Evolutionary conservation across 2,888 invertebrate species (phyloP), one percentile per base, ranked within the genome.

Genomic region (Pseudoips prasinana): DNA sequence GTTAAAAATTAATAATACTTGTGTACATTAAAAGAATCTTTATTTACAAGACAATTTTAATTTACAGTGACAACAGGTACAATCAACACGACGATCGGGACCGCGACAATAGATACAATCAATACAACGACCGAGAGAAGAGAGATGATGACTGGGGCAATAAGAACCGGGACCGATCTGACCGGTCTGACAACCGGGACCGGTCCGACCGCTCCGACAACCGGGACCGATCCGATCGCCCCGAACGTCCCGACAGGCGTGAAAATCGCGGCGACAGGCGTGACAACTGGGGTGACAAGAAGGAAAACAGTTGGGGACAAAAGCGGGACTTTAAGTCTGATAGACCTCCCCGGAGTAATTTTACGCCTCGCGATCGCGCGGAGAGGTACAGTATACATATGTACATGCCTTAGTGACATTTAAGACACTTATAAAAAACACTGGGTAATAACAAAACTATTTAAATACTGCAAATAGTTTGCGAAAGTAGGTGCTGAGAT

Each of bases 331-430:
- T 64, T 38, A 46, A 64, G 14, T 58, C 63, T 0, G 78, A 78
- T 20, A 59, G 76, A 26, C 61, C 66, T 10, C 54, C 67, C 1
- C 52, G 64, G 20, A 78, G 74, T 48, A 79, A 81, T 52, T 85
- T 85, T 46, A 64, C 70, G 0, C 86, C 86, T 0, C 62, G 84
- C 35, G 85, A 86, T 1, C 64, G 85, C 7, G 77, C 77, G 1
- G 77, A 79, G 0, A 7, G 14, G 14, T 14, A 14, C 2, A 14
- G n/a, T n/a, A n/a, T n/a, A n/a, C n/a, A n/a, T n/a, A n/a, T n/a
- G n/a, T n/a, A n/a, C n/a, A n/a, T n/a, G n/a, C n/a, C n/a, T n/a
- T n/a, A n/a, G n/a, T n/a, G n/a, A n/a, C n/a, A n/a, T n/a, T n/a
- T n/a, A n/a, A n/a, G n/a, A n/a, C n/a, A n/a, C n/a, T n/a, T n/a